Conservation (phyloP, 1,140 invertebrate genomes). For the Platyscapa corneri region DNA sequence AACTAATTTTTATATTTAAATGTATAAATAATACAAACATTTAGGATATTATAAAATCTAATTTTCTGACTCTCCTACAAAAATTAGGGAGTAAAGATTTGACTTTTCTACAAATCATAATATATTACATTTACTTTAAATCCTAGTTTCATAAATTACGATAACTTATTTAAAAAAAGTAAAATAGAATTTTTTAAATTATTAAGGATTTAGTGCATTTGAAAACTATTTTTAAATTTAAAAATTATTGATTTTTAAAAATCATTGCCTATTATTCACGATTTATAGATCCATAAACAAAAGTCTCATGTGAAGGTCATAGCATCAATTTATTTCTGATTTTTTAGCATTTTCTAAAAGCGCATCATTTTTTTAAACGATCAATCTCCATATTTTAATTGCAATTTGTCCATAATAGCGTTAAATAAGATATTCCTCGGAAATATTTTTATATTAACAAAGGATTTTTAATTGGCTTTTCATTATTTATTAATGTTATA, state of each 20-base stretch:
- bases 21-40: not conserved
- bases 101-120: not conserved
- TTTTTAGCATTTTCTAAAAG: conserved; percentile 3
- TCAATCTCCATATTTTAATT: conserved; percentile 31
- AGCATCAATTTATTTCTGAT: conserved; percentile 39
- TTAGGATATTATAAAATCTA: not conserved
- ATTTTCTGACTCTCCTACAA: not conserved
- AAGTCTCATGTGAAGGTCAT: not conserved
- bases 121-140: not conserved
- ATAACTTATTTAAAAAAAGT: not conserved
- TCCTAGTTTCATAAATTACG: not conserved
- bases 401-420: conserved; percentile 2
- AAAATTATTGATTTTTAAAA: conserved; percentile 2
- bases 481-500: too few relatives aligned
- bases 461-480: too few relatives aligned
- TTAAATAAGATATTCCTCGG: not conserved
- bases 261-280: not conserved
- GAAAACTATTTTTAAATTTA: conserved; percentile 18
- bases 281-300: not conserved
- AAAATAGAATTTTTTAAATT: not conserved
- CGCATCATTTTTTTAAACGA: conserved; percentile 1
- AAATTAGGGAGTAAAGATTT: not conserved
- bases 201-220: not conserved
- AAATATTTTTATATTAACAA: not conserved
- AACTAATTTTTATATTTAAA: not conserved